These are phyloP conservation scores for Ethmia dodecea DNA, from an alignment of 2,888 invertebrate species.

Conservation along the genomic window DNA sequence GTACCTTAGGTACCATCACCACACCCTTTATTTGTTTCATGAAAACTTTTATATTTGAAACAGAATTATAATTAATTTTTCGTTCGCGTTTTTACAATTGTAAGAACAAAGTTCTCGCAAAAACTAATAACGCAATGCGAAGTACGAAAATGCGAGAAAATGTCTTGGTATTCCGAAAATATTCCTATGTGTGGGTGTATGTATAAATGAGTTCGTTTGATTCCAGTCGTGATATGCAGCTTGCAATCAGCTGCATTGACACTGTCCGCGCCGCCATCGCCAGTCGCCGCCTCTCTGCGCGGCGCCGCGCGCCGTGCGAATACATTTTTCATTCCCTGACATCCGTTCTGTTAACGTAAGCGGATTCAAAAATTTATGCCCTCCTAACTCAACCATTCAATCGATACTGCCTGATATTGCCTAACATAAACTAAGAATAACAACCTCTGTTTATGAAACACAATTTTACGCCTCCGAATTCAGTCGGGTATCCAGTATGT, in stretches of 20 bases:
- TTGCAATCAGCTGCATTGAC: constrained; percentile 51
- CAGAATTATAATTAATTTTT: too few relatives aligned
- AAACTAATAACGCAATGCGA: too few relatives aligned
- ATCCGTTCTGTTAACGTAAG: constrained; percentile 35
- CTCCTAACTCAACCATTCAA: constrained; percentile 22
- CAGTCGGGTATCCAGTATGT: constrained; percentile 10
- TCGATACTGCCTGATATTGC: constrained; percentile 17
- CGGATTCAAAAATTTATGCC: constrained; percentile 40
- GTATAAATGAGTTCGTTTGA: constrained; percentile 45
- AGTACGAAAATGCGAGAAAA: too few relatives aligned
- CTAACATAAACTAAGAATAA: constrained; percentile 1
- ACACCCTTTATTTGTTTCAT: too few relatives aligned
- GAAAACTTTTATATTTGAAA: too few relatives aligned
- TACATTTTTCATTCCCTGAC: constrained; percentile 54
- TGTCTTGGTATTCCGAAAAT: too few relatives aligned
- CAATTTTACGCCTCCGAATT: constrained; percentile 6
- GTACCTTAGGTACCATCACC: too few relatives aligned
- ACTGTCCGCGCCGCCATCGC: constrained; percentile 21
- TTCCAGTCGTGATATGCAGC: constrained; percentile 31
- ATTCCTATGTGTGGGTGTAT: constrained; percentile 20
- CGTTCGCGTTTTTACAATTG: too few relatives aligned
- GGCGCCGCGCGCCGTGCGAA: constrained; percentile 27
- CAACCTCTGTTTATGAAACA: neutral
- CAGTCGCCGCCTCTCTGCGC: constrained; percentile 9
- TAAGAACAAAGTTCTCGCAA: too few relatives aligned